These are phyloP conservation scores for Ditula angustiorana DNA, from an alignment of 2,888 invertebrate species.

Conservation along the genomic window DNA sequence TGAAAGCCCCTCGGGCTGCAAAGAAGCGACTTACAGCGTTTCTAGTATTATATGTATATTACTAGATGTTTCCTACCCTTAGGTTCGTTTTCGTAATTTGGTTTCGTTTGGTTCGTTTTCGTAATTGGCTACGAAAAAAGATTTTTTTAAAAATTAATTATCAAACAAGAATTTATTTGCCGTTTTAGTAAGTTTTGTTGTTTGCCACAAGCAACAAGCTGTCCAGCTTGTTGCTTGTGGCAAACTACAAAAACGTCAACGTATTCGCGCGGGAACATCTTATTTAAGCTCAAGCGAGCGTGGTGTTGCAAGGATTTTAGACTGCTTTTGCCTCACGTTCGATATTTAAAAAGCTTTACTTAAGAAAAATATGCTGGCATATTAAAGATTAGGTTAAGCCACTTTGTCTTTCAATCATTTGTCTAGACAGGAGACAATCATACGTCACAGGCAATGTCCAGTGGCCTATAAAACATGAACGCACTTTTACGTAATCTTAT, in stretches of 20 bases:
- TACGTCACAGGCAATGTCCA: no score
- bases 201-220: neutral
- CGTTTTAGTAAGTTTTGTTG: no score
- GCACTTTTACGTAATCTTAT: no score
- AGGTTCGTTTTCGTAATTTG: no score
- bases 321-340: conserved; percentile 56
- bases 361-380: neutral
- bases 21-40: conserved; percentile 23
- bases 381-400: neutral
- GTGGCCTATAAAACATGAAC: no score
- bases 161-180: no score
- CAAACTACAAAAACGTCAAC: conserved; percentile 54
- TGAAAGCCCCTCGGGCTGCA: conserved; percentile 44
- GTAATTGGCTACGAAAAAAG: no score
- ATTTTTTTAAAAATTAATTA: no score
- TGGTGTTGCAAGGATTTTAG: conserved; percentile 61
- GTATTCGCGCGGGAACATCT: conserved; percentile 65
- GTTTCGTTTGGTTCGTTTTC: no score
- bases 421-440: no score
- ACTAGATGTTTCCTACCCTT: no score
- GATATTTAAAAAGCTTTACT: conserved; percentile 45
- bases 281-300: conserved; percentile 69
- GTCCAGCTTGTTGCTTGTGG: conserved; percentile 39
- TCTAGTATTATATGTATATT: neutral
- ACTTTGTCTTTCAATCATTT: no score